A percentile compares a stretch with the other conserved stretches of the same genome.
Evolutionary conservation across 1,140 invertebrate genomes (phyloP).

Genomic region (Pemphigus obesinymphae): DNA sequence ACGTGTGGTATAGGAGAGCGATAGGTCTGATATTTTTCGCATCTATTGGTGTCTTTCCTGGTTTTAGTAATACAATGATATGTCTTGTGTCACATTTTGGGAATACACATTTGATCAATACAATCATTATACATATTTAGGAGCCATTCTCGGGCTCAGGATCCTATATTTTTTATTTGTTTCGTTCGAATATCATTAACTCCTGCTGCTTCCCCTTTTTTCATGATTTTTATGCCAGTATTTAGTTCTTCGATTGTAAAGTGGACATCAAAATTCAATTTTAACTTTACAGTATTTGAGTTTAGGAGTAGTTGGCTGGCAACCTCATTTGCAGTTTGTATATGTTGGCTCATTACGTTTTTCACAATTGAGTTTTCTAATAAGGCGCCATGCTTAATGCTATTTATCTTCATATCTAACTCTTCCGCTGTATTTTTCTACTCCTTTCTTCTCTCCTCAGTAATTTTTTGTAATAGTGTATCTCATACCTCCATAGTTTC

Average conservation of each 20-base stretch:
- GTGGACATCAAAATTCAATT: neutral
- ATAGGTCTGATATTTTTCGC: constrained; percentile 40
- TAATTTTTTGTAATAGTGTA: too few relatives aligned
- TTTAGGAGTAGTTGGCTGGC: neutral
- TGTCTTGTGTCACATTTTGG: too few relatives aligned
- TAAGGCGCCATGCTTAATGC: neutral
- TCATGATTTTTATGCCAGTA: too few relatives aligned
- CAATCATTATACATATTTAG: neutral
- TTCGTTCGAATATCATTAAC: too few relatives aligned
- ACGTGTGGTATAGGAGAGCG: too few relatives aligned
- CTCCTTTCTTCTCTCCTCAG: too few relatives aligned
- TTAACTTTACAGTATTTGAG: neutral
- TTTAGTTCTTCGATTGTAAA: neutral
- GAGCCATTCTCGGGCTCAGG: neutral
- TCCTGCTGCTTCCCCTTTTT: neutral
- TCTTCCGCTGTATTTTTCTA: too few relatives aligned
- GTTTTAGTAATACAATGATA: neutral
- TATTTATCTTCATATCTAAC: too few relatives aligned
- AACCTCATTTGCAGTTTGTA: neutral
- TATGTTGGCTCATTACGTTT: neutral
- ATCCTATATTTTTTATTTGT: neutral
- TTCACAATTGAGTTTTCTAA: neutral
- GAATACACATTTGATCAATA: too few relatives aligned
- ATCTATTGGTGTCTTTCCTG: too few relatives aligned
- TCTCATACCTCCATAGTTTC: too few relatives aligned